Evolutionary conservation across 2,888 invertebrate species (phyloP).

Genomic region (Mechanitis messenoides): DNA sequence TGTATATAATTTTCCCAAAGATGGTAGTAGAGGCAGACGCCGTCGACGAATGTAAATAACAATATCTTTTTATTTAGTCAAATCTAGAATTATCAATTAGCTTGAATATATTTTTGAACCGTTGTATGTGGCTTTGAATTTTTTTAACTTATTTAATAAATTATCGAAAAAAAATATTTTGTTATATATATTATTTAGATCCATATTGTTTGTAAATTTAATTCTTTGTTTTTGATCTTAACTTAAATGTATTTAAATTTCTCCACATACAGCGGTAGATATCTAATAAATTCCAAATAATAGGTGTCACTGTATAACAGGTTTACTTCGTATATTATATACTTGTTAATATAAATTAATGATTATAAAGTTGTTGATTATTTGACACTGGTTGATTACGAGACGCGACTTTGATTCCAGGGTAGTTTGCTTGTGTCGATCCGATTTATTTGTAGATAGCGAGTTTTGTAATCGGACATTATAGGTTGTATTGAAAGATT

Average conservation of each 20-base stretch:
- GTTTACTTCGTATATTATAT: conserved; percentile 72
- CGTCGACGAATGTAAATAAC: conserved; percentile 29
- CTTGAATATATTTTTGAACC: conserved; percentile 53
- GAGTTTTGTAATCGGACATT: conserved; percentile 43
- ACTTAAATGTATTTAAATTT: background rate
- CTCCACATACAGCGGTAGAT: conserved; percentile 47
- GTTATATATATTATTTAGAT: background rate
- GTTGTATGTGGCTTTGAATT: conserved; percentile 45
- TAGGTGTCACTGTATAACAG: conserved; percentile 76
- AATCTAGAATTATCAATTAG: conserved; percentile 61
- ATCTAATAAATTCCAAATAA: conserved; percentile 60
- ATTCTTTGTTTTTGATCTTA: background rate
- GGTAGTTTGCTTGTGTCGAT: conserved; percentile 45
- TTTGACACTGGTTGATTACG: conserved; percentile 45
- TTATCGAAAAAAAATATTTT: background rate
- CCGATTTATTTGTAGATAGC: conserved; percentile 51
- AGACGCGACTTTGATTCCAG: conserved; percentile 29
- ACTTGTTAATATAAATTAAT: conserved; percentile 72
- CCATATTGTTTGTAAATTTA: background rate
- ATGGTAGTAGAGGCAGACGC: conserved; percentile 18
- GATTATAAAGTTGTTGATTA: conserved; percentile 71
- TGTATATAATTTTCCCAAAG: background rate
- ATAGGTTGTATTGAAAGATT: conserved; percentile 66
- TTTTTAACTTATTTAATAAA: conserved; percentile 13
- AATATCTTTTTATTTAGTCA: conserved; percentile 54